These are phyloP conservation scores for Ageneiosus marmoratus DNA, from an alignment of 2,113 vertebrate genomes.

Conservation along the genomic window DNA sequence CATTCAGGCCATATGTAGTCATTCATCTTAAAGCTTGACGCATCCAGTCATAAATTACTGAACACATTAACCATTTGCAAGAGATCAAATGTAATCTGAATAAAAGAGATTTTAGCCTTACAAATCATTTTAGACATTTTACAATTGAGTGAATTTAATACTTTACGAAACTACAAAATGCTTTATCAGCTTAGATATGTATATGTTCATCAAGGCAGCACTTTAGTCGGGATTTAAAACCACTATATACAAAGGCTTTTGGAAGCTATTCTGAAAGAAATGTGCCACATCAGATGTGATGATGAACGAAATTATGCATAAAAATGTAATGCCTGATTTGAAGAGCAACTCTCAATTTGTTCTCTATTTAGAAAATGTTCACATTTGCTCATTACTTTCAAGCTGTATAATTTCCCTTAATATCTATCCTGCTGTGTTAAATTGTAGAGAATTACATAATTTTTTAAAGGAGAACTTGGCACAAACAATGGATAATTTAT, in stretches of 20 bases:
- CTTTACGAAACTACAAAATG: slow-evolving; percentile 11
- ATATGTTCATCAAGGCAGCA: neutral
- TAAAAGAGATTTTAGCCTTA: neutral
- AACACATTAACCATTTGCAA: neutral
- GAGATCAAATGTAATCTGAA: neutral
- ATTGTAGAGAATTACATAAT: neutral
- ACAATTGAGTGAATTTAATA: neutral
- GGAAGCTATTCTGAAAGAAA: neutral
- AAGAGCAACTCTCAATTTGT: neutral
- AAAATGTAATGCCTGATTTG: slow-evolving; percentile 1
- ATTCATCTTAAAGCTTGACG: slow-evolving; percentile 40
- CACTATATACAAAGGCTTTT: neutral
- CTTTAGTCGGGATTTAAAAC: neutral
- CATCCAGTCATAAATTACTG: slow-evolving; percentile 41
- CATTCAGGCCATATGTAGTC: slow-evolving; percentile 2
- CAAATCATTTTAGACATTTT: slow-evolving; percentile 21
- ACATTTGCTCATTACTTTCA: neutral
- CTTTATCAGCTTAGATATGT: neutral
- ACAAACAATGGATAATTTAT: neutral
- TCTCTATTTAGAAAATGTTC: slow-evolving; percentile 4
- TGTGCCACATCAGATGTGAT: neutral
- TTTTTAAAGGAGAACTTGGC: neutral
- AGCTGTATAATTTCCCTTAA: slow-evolving; percentile 12
- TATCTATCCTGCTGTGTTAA: neutral
- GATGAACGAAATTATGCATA: neutral